A percentile compares a stretch with the other conserved stretches of the same genome.
Conservation (phyloP, 2,888 invertebrate genomes). For the Phasia obesa region DNA sequence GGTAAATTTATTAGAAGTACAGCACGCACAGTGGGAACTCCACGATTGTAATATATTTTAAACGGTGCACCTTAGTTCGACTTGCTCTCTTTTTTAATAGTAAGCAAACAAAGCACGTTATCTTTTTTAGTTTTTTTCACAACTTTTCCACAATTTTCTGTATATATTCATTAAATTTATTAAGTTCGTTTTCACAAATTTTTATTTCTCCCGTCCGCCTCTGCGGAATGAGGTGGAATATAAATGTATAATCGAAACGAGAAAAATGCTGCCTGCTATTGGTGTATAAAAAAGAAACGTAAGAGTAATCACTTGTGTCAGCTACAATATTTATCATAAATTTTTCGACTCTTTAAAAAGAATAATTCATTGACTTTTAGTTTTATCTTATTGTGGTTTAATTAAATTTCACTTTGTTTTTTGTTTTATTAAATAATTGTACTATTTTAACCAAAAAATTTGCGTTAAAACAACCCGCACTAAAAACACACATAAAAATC, state of each 20-base stretch:
- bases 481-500: conserved; percentile 65
- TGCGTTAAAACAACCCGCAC: conserved; percentile 61
- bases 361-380: conserved; percentile 35
- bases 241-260: conserved; percentile 71
- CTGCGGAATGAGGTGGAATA: conserved; percentile 73
- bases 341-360: conserved; percentile 56
- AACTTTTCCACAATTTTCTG: conserved; percentile 34
- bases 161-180: conserved; percentile 59
- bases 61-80: conserved; percentile 36
- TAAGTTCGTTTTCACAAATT: conserved; percentile 55
- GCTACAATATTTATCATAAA: conserved; percentile 68
- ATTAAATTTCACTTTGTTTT: conserved; percentile 60
- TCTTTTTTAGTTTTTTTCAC: conserved; percentile 7
- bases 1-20: conserved; percentile 72
- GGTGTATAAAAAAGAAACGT: conserved; percentile 66
- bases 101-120: conserved; percentile 28
- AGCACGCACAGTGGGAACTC: conserved; percentile 75
- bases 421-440: conserved; percentile 35
- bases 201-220: conserved; percentile 66
- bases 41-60: conserved; percentile 60
- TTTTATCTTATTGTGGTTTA: conserved; percentile 19
- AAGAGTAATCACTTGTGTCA: conserved; percentile 73
- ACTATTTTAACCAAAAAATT: conserved; percentile 56
- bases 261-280: conserved; percentile 67
- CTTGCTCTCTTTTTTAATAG: conserved; percentile 4